Conservation (phyloP, 2,888 invertebrate species). For the Rotaria magnacalcarata region DNA sequence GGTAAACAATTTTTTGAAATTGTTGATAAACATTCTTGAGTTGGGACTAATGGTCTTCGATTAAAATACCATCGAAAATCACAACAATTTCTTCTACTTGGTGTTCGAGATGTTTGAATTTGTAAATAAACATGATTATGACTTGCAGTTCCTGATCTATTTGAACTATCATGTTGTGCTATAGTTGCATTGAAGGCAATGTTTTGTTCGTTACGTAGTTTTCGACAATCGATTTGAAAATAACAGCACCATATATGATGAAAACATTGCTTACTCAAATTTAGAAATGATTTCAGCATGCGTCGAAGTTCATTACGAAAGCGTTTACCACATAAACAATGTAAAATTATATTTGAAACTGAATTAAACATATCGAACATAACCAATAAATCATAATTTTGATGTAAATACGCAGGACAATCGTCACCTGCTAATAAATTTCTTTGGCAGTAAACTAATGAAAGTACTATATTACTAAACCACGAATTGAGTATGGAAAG, state of each 20-base stretch:
- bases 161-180: not conserved
- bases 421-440: not conserved
- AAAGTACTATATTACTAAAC: not conserved
- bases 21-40: not conserved
- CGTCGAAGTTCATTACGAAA: constrained; percentile 9
- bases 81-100: not conserved
- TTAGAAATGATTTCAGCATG: not conserved
- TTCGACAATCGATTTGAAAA: not conserved
- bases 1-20: too few relatives aligned
- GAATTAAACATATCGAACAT: not conserved
- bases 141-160: not conserved
- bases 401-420: not conserved
- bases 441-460: not conserved
- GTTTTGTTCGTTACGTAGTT: not conserved
- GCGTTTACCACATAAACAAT: constrained; percentile 6
- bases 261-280: not conserved
- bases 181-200: not conserved
- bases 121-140: not conserved
- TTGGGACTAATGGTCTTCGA: not conserved
- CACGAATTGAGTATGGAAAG: not conserved
- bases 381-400: constrained; percentile 9
- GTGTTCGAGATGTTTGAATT: not conserved
- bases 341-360: not conserved
- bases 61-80: not conserved
- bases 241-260: not conserved